Evolutionary conservation across 2,797 vertebrate species (phyloP), one percentile per base, ranked within the genome.

Genomic region (Enoplosus armatus): DNA sequence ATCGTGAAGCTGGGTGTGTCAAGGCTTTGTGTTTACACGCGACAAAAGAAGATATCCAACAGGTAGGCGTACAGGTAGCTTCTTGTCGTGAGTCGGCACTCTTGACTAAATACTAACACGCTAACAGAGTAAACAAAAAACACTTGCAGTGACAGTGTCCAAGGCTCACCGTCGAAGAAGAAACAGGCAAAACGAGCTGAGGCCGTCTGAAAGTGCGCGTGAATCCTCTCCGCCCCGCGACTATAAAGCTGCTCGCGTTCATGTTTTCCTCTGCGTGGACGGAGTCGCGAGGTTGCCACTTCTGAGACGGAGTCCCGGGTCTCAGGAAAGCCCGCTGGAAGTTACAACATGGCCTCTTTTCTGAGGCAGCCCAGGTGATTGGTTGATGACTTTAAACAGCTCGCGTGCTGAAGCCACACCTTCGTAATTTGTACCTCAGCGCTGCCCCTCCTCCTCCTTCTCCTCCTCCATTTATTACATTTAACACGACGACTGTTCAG

Each of bases 111-210:
- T n/a, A n/a, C n/a, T n/a, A n/a, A n/a, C n/a, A n/a, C n/a, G n/a
- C n/a, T 12, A 4, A 47, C 8, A 39, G 1, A 27, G 11, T 20
- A 22, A 7, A 31, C 27, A 5, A 12, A 6, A 10, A n/a, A 18
- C 3, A 5, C 16, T 24, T 29, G n/a, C 0, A 3, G 39, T 31
- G 6, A 47, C 1, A 10, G 1, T 6, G 11, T n/a, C n/a, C n/a
- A 3, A 10, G 5, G 20, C 88, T 85, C 84, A 93, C 90, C 78
- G 8, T 29, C 1, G 61, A 48, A 0, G 14, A 35, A 54, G 65
- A 62, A 37, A 10, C n/a, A 2, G 61, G 41, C 26, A 48, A 35
- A 3, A 33, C 3, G 0, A 59, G 27, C 5, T 4, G 75, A 11
- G 54, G 70, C 26, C 59, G 53, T 31, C 43, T 39, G n/a, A 68